Conservation (phyloP, 2,113 vertebrate species). For the Oryzias woworae region DNA sequence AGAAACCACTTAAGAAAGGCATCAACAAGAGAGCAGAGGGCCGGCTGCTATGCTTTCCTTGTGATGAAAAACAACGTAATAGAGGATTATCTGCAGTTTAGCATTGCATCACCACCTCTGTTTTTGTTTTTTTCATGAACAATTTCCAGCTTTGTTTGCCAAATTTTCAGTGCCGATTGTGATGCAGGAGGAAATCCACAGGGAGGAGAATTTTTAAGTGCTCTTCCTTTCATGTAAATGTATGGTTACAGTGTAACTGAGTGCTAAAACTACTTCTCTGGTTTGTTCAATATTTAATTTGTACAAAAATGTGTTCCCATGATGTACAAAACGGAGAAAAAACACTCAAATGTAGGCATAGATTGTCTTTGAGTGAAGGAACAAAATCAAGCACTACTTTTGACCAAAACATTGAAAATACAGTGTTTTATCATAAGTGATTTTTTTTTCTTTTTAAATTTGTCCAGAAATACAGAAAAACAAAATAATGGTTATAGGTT, state of each 20-base stretch:
- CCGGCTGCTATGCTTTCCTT: slow-evolving; percentile 6
- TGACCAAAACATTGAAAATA: too few species aligned
- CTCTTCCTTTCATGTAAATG: neutral
- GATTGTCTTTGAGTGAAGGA: neutral
- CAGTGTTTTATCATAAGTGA: too few species aligned
- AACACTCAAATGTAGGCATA: too few species aligned
- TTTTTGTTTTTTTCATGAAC: neutral
- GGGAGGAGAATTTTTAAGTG: neutral
- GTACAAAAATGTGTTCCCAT: neutral
- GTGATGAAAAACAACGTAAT: slow-evolving; percentile 14
- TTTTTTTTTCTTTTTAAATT: too few species aligned
- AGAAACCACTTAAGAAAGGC: slow-evolving; percentile 27
- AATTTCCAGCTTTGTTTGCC: slow-evolving; percentile 1
- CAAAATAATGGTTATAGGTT: too few species aligned
- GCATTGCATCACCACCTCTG: slow-evolving; percentile 15
- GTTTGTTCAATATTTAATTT: neutral
- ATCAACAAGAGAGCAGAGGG: slow-evolving; percentile 8
- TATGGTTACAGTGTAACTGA: neutral
- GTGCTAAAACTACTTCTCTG: neutral
- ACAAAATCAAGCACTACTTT: too few species aligned
- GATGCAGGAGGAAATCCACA: neutral
- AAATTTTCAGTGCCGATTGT: neutral
- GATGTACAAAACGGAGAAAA: neutral
- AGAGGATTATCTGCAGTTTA: slow-evolving; percentile 20
- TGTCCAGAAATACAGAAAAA: too few species aligned